These are phyloP conservation scores for Mormyrus hasselquistii DNA, from an alignment of 2,797 vertebrate species.

Conservation along the genomic window DNA sequence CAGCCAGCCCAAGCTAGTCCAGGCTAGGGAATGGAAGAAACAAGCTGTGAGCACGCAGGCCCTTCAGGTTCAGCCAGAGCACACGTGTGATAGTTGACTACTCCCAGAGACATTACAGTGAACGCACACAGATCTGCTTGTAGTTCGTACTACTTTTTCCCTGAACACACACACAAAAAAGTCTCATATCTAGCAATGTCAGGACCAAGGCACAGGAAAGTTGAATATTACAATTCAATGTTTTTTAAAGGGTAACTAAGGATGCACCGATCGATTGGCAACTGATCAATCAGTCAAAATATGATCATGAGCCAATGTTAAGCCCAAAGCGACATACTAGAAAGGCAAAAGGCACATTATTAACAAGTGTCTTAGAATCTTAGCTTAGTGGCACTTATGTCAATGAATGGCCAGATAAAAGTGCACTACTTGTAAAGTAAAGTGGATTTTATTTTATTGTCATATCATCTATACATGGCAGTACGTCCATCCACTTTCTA, in stretches of 20 bases:
- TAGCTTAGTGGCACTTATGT: not conserved
- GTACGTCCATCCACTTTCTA: not conserved
- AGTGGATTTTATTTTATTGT: not conserved
- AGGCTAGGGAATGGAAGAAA: not conserved
- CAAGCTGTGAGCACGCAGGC: not conserved
- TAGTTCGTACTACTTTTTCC: not conserved
- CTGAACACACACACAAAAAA: not conserved
- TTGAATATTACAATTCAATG: too few species aligned
- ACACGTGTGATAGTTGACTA: not conserved
- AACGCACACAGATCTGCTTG: not conserved
- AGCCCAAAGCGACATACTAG: not conserved
- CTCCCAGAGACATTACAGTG: not conserved
- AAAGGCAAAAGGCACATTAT: not conserved
- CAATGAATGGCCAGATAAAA: not conserved
- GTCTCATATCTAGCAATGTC: not conserved
- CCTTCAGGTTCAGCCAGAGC: not conserved
- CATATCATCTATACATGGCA: not conserved
- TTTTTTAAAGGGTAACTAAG: not conserved
- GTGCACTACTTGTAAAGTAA: not conserved
- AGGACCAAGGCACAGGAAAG: too few species aligned
- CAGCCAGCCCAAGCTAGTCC: not conserved
- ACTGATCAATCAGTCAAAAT: not conserved
- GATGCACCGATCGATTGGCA: not conserved
- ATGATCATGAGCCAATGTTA: not conserved
- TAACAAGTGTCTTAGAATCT: not conserved